These are phyloP conservation scores for Fringilla coelebs DNA, from an alignment of 2,797 vertebrate species.

Conservation along the genomic window DNA sequence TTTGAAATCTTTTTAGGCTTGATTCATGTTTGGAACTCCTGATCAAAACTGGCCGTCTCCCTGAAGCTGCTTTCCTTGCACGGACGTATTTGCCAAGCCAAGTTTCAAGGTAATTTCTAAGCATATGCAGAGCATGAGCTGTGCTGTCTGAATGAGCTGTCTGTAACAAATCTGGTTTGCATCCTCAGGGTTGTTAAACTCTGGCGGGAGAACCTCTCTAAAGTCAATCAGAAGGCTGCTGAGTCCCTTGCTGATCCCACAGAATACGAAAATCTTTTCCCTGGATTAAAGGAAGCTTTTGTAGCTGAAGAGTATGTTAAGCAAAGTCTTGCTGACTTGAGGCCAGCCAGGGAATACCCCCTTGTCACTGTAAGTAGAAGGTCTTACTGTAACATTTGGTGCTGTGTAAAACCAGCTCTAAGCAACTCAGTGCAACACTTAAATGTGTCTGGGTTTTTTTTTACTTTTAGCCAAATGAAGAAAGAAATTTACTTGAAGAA, in stretches of 20 bases:
- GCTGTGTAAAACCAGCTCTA: not conserved
- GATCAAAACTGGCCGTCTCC: slow-evolving; percentile 92
- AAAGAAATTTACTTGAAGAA: slow-evolving; percentile 93
- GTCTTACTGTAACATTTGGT: slow-evolving; percentile 65
- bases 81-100: slow-evolving; percentile 96
- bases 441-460: not conserved
- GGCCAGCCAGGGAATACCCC: slow-evolving; percentile 90
- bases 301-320: slow-evolving; percentile 89
- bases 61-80: slow-evolving; percentile 96
- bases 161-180: not conserved
- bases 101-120: slow-evolving; percentile 85
- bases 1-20: slow-evolving; percentile 75
- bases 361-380: slow-evolving; percentile 86
- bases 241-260: slow-evolving; percentile 97
- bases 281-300: slow-evolving; percentile 94
- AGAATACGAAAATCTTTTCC: slow-evolving; percentile 97
- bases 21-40: slow-evolving; percentile 95
- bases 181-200: slow-evolving; percentile 89
- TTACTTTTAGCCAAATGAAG: slow-evolving; percentile 89
- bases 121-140: not conserved
- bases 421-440: not conserved
- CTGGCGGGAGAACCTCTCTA: slow-evolving; percentile 93
- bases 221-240: slow-evolving; percentile 96
- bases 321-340: slow-evolving; percentile 77
- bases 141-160: not conserved